Evolutionary conservation across 2,113 vertebrate species (phyloP), one percentile per base, ranked within the genome.

Genomic region (Macaca nemestrina): DNA sequence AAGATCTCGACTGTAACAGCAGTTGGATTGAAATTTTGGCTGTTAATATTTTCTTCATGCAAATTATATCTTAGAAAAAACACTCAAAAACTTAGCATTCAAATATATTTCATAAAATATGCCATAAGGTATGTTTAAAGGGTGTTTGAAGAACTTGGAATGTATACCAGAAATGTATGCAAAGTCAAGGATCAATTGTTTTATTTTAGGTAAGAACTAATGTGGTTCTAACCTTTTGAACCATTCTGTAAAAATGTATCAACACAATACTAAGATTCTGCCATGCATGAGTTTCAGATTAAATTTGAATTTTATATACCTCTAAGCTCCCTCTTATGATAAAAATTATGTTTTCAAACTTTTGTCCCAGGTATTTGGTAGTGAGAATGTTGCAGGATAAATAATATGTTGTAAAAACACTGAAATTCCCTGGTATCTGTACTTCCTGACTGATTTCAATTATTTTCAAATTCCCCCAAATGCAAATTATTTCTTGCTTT

Each of bases 61-160:
- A 93, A 96, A 97, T 92, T n/a, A 78, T 64, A 55, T 94, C 92
- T 97, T 90, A 85, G 78, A 52, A 87, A 64, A 98, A 98, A 96
- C 97, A 83, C 90, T 95, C 93, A 85, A 89, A 95, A 96, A 52
- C 43, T 1, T 90, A 86, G n/a, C n/a, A 94, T 95, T 94, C 85
- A 81, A 95, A 68, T 85, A 79, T 52, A 76, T 80, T 18, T 8
- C 90, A 88, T 95, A 75, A 95, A 22, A 78, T 94, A 52, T 48
- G 61, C 55, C 11, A 52, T 2, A n/a, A 22, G 38, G 52, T 88
- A 70, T 13, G 8, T 88, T 14, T 59, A 95, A 88, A 61, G 52
- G 5, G 6, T 52, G 3, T 72, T 57, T 68, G 67, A 93, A 84
- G 20, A 95, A 93, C 68, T 73, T 94, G 79, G 72, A 96, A 72